phyloP scores from a whole-genome alignment of 2,888 invertebrate genomes.

The Byasa hedistus region DNA sequence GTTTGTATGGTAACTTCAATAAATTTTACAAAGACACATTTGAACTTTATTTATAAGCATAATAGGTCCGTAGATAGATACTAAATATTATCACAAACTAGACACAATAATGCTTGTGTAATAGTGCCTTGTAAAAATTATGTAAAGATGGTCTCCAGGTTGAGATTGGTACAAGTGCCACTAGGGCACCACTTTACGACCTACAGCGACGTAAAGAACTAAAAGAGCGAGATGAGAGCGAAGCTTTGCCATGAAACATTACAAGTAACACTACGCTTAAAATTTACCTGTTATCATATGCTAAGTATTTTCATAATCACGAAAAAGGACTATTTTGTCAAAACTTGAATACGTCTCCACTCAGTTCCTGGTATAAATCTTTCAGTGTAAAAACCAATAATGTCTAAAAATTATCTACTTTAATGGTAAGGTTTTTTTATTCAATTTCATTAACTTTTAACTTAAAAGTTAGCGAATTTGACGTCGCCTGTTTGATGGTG shows the following conservation, averaged over 20 bases:
- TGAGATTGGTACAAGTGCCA: slow-evolving; percentile 18
- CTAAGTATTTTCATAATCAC: not conserved
- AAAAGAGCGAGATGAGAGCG: slow-evolving; percentile 2
- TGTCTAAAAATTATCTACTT: too few relatives aligned
- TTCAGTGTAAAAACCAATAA: too few relatives aligned
- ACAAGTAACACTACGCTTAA: slow-evolving; percentile 17
- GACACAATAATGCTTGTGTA: not conserved
- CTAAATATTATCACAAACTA: not conserved
- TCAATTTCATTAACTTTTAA: too few relatives aligned
- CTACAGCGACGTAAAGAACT: not conserved
- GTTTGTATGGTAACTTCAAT: too few relatives aligned
- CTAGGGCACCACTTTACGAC: slow-evolving; percentile 3
- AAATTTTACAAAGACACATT: too few relatives aligned
- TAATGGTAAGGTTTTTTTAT: too few relatives aligned
- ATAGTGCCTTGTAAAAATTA: not conserved
- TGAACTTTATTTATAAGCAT: too few relatives aligned
- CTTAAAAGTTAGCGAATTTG: too few relatives aligned
- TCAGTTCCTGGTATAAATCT: not conserved
- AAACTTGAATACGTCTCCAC: not conserved
- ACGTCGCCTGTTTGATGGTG: too few relatives aligned
- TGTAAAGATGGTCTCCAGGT: slow-evolving; percentile 3
- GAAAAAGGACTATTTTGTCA: not conserved
- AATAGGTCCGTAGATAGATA: too few relatives aligned
- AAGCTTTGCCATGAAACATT: slow-evolving; percentile 14
- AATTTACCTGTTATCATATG: not conserved